Conservation (phyloP, 2,888 invertebrate genomes). For the Keiferia lycopersicella region DNA sequence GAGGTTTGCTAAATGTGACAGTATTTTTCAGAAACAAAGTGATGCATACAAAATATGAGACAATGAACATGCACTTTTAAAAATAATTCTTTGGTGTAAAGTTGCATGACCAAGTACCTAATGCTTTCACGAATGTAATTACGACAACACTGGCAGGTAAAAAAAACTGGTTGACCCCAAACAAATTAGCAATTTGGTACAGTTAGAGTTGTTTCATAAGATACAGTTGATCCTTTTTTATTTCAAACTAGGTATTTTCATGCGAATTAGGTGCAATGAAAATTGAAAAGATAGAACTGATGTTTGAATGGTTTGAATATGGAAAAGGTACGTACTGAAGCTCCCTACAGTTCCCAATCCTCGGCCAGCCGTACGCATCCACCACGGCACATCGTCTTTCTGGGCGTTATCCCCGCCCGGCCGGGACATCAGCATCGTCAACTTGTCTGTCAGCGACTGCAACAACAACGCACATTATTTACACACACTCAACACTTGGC, state of each 20-base stretch:
- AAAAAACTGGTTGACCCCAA: neutral
- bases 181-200: neutral
- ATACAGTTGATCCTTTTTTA: neutral
- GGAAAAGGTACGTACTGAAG: conserved; percentile 84
- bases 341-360: conserved; percentile 92
- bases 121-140: neutral
- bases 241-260: neutral
- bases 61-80: conserved; percentile 16
- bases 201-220: conserved; percentile 19
- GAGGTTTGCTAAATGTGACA: no score
- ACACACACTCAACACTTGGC: conserved; percentile 31
- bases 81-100: neutral
- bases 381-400: conserved; percentile 93
- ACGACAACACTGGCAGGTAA: neutral
- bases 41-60: neutral
- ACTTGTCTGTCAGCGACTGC: conserved; percentile 90
- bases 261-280: neutral
- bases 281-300: neutral
- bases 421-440: conserved; percentile 89
- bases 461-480: conserved; percentile 52
- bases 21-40: neutral
- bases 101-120: neutral
- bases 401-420: conserved; percentile 89
- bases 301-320: neutral
- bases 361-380: conserved; percentile 93